Conservation (phyloP, 1,140 invertebrate genomes). For the Philopotamus ludificatus region DNA sequence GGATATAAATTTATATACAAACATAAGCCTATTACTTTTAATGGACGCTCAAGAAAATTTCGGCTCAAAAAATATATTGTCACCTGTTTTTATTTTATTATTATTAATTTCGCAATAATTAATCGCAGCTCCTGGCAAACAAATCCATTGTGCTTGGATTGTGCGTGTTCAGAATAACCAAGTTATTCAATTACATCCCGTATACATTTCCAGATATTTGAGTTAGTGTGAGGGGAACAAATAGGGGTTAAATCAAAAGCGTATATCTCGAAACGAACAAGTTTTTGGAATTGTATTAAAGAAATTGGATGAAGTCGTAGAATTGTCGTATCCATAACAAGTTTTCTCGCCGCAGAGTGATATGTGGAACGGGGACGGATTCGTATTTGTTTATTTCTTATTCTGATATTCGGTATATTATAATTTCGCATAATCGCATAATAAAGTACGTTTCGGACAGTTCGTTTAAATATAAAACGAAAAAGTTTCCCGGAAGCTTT, state of each 20-base stretch:
- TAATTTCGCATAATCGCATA: too few relatives aligned
- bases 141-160: too few relatives aligned
- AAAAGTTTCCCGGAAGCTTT: too few relatives aligned
- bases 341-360: not conserved
- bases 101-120: too few relatives aligned
- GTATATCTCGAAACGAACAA: not conserved
- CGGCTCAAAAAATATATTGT: too few relatives aligned
- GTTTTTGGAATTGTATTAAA: slow-evolving; percentile 9
- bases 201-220: not conserved
- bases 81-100: too few relatives aligned
- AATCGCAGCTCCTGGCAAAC: too few relatives aligned
- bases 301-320: not conserved
- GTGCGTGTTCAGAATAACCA: not conserved
- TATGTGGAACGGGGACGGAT: slow-evolving; percentile 1
- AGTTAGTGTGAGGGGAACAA: not conserved
- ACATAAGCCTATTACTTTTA: not conserved
- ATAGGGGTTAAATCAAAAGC: slow-evolving; percentile 5
- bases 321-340: not conserved
- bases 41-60: too few relatives aligned
- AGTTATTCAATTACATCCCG: not conserved
- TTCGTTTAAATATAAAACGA: too few relatives aligned
- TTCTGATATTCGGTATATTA: too few relatives aligned
- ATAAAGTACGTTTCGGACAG: too few relatives aligned
- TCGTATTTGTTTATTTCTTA: too few relatives aligned
- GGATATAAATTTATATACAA: not conserved